Conservation (phyloP, 2,797 vertebrate genomes). For the Balearica regulorum region DNA sequence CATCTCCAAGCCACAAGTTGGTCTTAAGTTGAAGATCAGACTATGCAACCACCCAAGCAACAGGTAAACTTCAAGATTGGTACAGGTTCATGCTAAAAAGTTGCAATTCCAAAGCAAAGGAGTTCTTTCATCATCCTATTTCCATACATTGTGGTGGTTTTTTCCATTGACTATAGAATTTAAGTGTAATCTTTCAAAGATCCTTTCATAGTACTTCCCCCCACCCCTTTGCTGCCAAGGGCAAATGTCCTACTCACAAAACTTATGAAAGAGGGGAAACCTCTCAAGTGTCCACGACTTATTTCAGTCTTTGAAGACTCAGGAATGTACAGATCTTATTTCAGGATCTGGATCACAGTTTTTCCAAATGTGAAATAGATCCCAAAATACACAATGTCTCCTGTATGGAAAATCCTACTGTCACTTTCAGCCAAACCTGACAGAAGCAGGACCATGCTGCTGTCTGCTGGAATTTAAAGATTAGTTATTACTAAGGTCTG, state of each 20-base stretch:
- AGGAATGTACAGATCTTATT: not conserved
- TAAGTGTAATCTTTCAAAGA: not conserved
- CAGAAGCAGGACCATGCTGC: not conserved
- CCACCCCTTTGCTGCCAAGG: not conserved
- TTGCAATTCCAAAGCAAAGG: not conserved
- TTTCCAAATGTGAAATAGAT: not conserved
- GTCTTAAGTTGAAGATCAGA: not conserved
- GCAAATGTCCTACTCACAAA: not conserved
- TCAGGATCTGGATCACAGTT: not conserved
- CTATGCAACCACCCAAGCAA: not conserved
- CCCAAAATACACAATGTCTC: not conserved
- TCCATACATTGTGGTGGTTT: not conserved
- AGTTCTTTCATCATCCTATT: not conserved
- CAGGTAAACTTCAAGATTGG: not conserved
- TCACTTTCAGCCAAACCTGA: not conserved
- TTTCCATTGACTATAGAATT: not conserved
- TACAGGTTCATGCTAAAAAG: not conserved
- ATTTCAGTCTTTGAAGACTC: not conserved
- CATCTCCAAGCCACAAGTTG: not conserved
- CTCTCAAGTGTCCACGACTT: not conserved
- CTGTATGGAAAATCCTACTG: not conserved
- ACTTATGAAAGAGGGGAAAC: not conserved
- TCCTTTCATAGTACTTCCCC: not conserved
- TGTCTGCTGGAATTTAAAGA: not conserved
- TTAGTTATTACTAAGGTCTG: not conserved